Evolutionary conservation across 2,113 vertebrate genomes (phyloP).

Genomic region (Dromas ardeola): DNA sequence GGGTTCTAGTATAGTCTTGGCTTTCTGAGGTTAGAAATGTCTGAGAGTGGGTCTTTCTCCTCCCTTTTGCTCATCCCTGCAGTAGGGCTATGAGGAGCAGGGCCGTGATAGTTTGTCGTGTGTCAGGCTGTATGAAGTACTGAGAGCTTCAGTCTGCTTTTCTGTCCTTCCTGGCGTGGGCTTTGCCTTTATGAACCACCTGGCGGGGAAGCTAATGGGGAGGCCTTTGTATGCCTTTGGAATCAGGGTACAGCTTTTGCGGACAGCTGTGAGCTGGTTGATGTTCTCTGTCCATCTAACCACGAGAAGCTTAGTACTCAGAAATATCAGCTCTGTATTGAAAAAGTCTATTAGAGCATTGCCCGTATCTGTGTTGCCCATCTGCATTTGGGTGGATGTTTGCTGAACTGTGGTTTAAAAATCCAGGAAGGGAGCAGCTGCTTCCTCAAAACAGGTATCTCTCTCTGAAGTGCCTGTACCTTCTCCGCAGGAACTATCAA

Average conservation of each 20-base stretch:
- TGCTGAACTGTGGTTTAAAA: not conserved
- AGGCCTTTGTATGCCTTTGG: not conserved
- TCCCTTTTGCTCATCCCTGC: not conserved
- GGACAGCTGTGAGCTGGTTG: not conserved
- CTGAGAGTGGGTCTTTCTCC: not conserved
- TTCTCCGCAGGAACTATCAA: not conserved
- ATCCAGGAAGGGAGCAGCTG: not conserved
- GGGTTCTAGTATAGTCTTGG: not conserved
- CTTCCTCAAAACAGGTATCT: not conserved
- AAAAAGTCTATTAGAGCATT: not conserved
- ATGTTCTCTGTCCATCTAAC: not conserved
- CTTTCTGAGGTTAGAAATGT: not conserved
- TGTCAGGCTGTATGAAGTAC: not conserved
- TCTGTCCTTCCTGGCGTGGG: not conserved
- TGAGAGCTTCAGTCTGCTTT: not conserved
- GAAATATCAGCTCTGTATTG: not conserved
- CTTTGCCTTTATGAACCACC: not conserved
- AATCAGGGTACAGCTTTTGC: not conserved
- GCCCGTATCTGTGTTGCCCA: not conserved
- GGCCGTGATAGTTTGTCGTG: fast-evolving
- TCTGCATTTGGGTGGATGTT: not conserved
- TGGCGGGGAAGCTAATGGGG: not conserved
- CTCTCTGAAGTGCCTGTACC: not conserved
- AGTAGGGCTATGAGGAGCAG: not conserved
- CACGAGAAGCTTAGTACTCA: not conserved